These are phyloP conservation scores for Leptestheria dahalacensis DNA, from an alignment of 1,140 invertebrate species.

Conservation along the genomic window DNA sequence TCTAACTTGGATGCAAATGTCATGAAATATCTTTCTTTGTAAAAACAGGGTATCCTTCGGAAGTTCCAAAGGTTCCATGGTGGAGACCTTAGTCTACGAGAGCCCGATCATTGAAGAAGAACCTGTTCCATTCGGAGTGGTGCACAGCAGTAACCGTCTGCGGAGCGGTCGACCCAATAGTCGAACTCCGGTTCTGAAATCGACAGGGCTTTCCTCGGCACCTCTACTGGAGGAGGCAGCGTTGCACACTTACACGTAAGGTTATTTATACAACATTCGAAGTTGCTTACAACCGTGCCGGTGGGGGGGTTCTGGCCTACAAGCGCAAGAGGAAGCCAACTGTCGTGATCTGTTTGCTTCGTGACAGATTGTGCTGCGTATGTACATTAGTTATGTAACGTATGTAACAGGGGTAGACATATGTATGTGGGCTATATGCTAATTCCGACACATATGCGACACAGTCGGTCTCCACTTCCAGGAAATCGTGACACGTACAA, in stretches of 20 bases:
- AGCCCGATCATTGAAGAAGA: conserved; percentile 54
- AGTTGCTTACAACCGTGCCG: too few relatives aligned
- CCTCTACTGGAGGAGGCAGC: conserved; percentile 2
- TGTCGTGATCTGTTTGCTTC: too few relatives aligned
- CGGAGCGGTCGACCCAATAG: neutral
- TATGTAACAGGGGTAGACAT: too few relatives aligned
- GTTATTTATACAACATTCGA: too few relatives aligned
- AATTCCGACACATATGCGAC: too few relatives aligned
- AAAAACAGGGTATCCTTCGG: conserved; percentile 72
- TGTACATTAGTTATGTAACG: too few relatives aligned
- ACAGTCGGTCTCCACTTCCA: too few relatives aligned
- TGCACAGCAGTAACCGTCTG: conserved; percentile 12
- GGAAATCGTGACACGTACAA: too few relatives aligned
- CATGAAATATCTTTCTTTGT: conserved; percentile 8
- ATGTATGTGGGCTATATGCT: too few relatives aligned
- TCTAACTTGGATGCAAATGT: neutral
- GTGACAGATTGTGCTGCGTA: too few relatives aligned
- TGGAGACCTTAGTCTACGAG: conserved; percentile 79
- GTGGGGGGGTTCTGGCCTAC: too few relatives aligned
- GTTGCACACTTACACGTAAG: neutral
- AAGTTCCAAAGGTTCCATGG: conserved; percentile 86
- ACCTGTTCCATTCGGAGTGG: conserved; percentile 28
- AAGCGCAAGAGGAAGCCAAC: too few relatives aligned
- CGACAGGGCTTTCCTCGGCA: neutral
- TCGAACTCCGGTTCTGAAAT: neutral